These are phyloP conservation scores for Phlogophora meticulosa DNA, from an alignment of 2,888 invertebrate species.

Conservation along the genomic window DNA sequence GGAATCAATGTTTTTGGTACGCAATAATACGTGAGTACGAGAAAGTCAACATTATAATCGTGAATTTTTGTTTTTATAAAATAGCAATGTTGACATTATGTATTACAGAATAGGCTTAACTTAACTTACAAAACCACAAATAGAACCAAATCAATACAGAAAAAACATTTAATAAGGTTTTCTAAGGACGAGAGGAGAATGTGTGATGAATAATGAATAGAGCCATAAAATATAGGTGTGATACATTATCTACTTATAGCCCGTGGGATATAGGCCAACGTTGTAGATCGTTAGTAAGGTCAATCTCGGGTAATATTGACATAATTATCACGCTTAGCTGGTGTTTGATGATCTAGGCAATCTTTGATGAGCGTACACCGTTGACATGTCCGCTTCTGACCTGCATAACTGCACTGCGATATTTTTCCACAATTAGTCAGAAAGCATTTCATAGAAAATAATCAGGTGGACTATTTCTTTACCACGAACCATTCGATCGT, in stretches of 20 bases:
- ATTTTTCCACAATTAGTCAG: background rate
- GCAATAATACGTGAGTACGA: background rate
- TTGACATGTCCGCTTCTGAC: background rate
- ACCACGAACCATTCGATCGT: constrained; percentile 6
- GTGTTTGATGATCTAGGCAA: constrained; percentile 22
- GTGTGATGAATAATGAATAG: constrained; percentile 46
- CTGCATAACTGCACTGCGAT: background rate
- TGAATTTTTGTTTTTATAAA: background rate
- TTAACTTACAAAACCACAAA: constrained; percentile 23
- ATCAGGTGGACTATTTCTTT: constrained; percentile 20
- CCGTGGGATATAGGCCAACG: constrained; percentile 29
- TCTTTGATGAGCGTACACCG: constrained; percentile 1
- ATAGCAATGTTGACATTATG: background rate
- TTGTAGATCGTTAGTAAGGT: constrained; percentile 30
- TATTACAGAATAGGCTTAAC: background rate
- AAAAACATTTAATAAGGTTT: constrained; percentile 54
- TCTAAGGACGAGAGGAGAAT: constrained; percentile 39
- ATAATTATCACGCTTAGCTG: constrained; percentile 42
- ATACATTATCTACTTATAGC: constrained; percentile 32
- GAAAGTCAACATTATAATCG: background rate
- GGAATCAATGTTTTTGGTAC: constrained; percentile 12
- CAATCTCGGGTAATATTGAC: constrained; percentile 38
- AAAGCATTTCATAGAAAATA: constrained; percentile 22
- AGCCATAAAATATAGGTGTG: constrained; percentile 34
- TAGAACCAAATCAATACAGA: constrained; percentile 33